Base-by-base conservation (phyloP, 2,113 vertebrate species). In the Misgurnus mizolepis region DNA sequence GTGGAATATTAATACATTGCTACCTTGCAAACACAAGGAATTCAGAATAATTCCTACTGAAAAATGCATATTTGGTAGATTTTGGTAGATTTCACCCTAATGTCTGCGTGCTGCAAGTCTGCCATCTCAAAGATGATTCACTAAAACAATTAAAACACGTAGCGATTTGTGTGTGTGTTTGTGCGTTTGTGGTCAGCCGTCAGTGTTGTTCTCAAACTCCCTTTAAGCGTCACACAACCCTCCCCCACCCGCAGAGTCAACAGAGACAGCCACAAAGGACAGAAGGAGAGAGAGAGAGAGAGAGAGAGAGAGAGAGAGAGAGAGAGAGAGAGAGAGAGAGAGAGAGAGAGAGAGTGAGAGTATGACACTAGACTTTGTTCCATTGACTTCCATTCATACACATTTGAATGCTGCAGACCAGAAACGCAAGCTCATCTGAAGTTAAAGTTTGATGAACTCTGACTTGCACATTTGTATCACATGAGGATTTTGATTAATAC, bases 211-310 rank as follows among this genome's bases (percentile, higher is more conserved):
- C 78, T 80, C 66, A 65, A 65, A 78, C 76, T 67, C 60, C 61
- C 50, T 84, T 60, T 15, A 11, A 73, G 70, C 17, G 10, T 73
- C 17, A 5, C 18, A 43, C 40, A 18, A 55, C 39, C 79, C 68
- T 84, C 79, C 82, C 74, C 82, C 82, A 78, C 79, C 56, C 74
- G 12, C 53, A 80, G 34, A 45, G 34, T 72, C 65, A 34, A 73
- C 50, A 65, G 56, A 80, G n/a, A 72, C 67, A 76, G 66, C 40
- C 43, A 77, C 68, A 80, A 72, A 45, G 55, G 17, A 41, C 55
- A 79, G 40, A 70, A 12, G 61, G 49, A 70, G 40, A 70, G 43
- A 76, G 72, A 55, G 34, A 76, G 15, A 55, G 8, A 11, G 18
- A 65, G 73, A 64, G 45, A 66, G 22, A 67, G 65, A 69, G 53